A percentile compares a stretch with the other conserved stretches of the same genome.
Conservation (phyloP, 2,113 vertebrate genomes). For the Syrmaticus mikado region DNA sequence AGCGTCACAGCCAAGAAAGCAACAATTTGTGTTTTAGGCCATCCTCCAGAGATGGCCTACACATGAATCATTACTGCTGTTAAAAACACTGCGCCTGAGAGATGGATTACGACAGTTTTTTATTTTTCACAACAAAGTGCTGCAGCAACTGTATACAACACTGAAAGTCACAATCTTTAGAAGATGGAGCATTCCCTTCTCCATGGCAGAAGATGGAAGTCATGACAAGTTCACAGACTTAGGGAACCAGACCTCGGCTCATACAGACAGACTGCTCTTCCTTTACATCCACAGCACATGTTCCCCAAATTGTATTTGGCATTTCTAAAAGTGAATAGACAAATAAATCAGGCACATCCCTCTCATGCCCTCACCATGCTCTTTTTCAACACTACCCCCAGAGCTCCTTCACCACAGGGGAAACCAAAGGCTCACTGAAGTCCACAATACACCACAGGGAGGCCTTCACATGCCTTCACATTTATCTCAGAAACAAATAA, state of each 20-base stretch:
- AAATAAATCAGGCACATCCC: accelerated
- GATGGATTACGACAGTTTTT: neutral
- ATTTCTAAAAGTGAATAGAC: neutral
- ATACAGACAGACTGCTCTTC: neutral
- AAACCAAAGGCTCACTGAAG: neutral
- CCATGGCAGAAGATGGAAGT: neutral
- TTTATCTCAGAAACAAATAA: neutral
- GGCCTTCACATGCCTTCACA: neutral
- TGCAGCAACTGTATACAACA: neutral
- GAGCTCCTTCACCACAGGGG: accelerated
- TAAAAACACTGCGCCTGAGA: neutral
- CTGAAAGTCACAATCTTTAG: neutral
- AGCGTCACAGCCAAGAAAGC: neutral
- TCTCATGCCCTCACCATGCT: accelerated
- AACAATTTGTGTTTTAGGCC: neutral
- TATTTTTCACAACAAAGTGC: neutral
- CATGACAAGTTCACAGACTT: neutral
- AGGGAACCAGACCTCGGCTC: conserved; percentile 24
- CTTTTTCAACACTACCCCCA: neutral
- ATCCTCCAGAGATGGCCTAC: neutral
- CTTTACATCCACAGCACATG: neutral
- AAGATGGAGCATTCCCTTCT: conserved; percentile 5
- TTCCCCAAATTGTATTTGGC: neutral
- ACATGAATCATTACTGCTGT: neutral
- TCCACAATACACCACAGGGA: neutral